A percentile compares a stretch with the other conserved stretches of the same genome.
Evolutionary conservation across 2,113 vertebrate species (phyloP).

Genomic region (Orthonyx spaldingii): DNA sequence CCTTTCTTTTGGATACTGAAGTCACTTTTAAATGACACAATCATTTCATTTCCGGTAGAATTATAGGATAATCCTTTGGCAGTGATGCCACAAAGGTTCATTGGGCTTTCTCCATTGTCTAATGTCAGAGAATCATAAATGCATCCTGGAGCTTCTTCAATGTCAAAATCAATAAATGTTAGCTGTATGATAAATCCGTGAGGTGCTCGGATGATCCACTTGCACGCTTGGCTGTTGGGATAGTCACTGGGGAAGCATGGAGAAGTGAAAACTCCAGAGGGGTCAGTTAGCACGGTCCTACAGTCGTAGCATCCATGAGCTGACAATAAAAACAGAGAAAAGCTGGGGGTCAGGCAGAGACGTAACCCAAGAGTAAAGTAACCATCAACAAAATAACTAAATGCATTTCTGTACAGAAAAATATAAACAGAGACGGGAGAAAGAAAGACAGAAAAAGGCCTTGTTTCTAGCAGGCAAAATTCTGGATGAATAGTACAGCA

Average conservation of each 20-base stretch:
- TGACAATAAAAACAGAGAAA: constrained; percentile 63
- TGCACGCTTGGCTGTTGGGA: constrained; percentile 82
- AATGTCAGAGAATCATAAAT: constrained; percentile 88
- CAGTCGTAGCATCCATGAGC: constrained; percentile 83
- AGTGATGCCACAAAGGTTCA: constrained; percentile 88
- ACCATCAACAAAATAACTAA: not conserved
- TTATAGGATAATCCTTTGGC: constrained; percentile 90
- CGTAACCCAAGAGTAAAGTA: not conserved
- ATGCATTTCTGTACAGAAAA: not conserved
- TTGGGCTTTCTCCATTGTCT: constrained; percentile 78
- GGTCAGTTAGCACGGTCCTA: constrained; percentile 73
- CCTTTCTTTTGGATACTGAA: constrained; percentile 97
- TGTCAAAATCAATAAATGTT: constrained; percentile 91
- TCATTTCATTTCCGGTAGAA: constrained; percentile 90
- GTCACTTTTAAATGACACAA: constrained; percentile 88
- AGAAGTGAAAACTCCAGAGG: constrained; percentile 84
- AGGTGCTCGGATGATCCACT: constrained; percentile 88
- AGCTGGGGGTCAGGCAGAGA: not conserved
- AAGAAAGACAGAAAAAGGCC: not conserved
- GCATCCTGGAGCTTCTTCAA: constrained; percentile 91
- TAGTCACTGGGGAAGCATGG: constrained; percentile 91
- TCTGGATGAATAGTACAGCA: not conserved
- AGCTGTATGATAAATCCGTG: constrained; percentile 90
- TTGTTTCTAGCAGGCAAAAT: not conserved
- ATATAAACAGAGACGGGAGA: not conserved